Percentiles rank a stretch among this genome's conserved stretches.
Evolutionary conservation across 1,140 invertebrate species (phyloP).

Genomic region (Drosophila subobscura): DNA sequence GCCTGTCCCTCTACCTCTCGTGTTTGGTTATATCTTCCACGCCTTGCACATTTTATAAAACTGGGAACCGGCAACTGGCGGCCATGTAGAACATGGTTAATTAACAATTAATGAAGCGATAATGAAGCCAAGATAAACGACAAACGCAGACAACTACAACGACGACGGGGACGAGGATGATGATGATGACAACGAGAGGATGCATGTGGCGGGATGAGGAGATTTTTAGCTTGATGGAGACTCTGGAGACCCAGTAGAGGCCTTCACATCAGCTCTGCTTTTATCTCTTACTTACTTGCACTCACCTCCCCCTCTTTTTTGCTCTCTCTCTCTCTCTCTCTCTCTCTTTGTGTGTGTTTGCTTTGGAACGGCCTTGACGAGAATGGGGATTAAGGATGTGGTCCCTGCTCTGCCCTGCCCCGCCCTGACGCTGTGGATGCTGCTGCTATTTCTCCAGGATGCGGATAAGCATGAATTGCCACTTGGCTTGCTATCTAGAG

Average conservation of each 20-base stretch:
- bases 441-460: constrained; percentile 25
- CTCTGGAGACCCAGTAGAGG: constrained; percentile 8
- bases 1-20: neutral
- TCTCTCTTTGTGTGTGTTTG: neutral
- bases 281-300: neutral
- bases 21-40: constrained; percentile 69
- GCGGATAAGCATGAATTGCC: constrained; percentile 44
- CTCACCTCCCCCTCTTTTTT: neutral
- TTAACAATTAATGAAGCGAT: constrained; percentile 82
- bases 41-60: constrained; percentile 75
- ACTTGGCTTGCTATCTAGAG: constrained; percentile 27
- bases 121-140: constrained; percentile 80
- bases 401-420: no score
- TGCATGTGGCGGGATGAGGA: constrained; percentile 5
- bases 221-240: constrained; percentile 7
- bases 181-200: constrained; percentile 35
- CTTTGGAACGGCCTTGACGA: constrained; percentile 48
- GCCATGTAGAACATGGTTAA: constrained; percentile 80
- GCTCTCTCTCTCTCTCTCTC: neutral
- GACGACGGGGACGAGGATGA: constrained; percentile 25
- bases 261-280: constrained; percentile 18
- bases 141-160: constrained; percentile 33
- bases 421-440: no score
- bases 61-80: constrained; percentile 39
- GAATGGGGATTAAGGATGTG: constrained; percentile 17